Evolutionary conservation across 2,888 invertebrate species (phyloP).

Genomic region (Drosophila kuntzei): DNA sequence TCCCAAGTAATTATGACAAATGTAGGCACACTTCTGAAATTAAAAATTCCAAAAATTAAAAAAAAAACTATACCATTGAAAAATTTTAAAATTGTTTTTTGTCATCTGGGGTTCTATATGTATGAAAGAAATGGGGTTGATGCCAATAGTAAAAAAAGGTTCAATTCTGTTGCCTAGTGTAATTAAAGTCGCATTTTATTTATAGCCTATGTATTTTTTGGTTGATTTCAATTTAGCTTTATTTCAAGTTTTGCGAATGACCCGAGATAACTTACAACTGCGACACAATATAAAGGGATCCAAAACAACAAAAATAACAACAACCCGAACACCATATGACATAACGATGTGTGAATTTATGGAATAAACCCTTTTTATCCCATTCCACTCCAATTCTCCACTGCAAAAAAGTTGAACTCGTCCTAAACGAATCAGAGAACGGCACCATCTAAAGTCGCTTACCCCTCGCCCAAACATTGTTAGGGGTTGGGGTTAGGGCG

Average conservation of each 20-base stretch:
- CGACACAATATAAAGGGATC: conserved; percentile 33
- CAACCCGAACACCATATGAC: conserved; percentile 66
- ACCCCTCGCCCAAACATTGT: conserved; percentile 1
- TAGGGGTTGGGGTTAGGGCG: conserved; percentile 36
- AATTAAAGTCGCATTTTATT: background rate
- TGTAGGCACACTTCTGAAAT: no score
- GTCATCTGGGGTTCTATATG: no score
- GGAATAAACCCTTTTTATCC: conserved; percentile 74
- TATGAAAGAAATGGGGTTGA: no score
- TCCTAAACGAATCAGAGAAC: conserved; percentile 70
- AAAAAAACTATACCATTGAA: no score
- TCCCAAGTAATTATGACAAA: no score
- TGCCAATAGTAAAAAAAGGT: no score
- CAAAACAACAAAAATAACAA: conserved; percentile 19
- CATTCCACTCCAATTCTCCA: conserved; percentile 3
- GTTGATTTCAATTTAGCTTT: background rate
- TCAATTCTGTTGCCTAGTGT: no score
- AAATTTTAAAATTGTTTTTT: no score
- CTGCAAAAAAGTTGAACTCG: conserved; percentile 1
- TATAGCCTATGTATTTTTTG: background rate
- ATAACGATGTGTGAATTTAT: conserved; percentile 83
- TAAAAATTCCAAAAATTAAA: no score
- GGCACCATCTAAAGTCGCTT: conserved; percentile 34
- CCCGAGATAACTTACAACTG: conserved; percentile 49
- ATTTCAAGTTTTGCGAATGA: conserved; percentile 32